Evolutionary conservation across 2,888 invertebrate genomes (phyloP), one percentile per base, ranked within the genome.

Genomic region (Harpalus rufipes): DNA sequence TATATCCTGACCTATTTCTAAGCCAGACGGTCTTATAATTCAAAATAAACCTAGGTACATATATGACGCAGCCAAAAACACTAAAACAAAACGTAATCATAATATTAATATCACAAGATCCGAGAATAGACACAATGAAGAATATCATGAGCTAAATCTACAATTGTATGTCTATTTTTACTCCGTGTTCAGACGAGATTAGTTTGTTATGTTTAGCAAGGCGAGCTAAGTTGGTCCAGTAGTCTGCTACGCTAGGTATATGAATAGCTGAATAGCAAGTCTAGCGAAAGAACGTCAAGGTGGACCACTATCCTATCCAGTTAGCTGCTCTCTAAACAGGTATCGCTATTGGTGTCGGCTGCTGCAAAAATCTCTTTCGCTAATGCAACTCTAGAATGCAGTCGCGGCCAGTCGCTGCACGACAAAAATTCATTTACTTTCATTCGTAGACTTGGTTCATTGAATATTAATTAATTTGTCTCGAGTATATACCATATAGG

Each of bases 341-440:
- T 74, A 74, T 68, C 68, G 68, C 59, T 59, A 59, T 25, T 21
- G 21, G 72, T 18, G 72, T 74, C 72, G 41, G 12, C 44, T 16
- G 44, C 7, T 74, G 72, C 72, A 74, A 74, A 68, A 39, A 74
- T 74, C 41, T 74, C 72, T 44, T 44, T 74, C 44, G 14, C 72
- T 74, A 68, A 74, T 74, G 72, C 72, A 74, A 16, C 72, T 72
- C 72, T 44, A 41, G 41, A 74, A 74, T 74, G 72, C 72, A 74
- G 16, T 7, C 5, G 68, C 10, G n/a, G 65, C 14, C 32, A 68
- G 68, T 68, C 41, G 72, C 41, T 18, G 21, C 16, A 44, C 72
- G 3, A 74, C 72, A 74, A 74, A 74, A 74, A 74, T 44, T 51
- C 41, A 12, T 74, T 44, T 18, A 74, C 72, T 74, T 74, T 74